Conservation (phyloP, 2,113 vertebrate species). For the human (Homo sapiens) region GRCh38 chr14:37562001-37562500, state of each 20-base stretch:
- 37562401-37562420: not conserved
- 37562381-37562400: not conserved
- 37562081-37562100: not conserved
- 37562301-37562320: constrained; percentile 15
- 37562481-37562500: constrained; percentile 34
- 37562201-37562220: not conserved
- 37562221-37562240: fast-evolving
- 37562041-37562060: constrained; percentile 38
- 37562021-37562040: not conserved
- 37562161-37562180: not conserved
- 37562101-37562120: constrained; percentile 24
- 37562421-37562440: constrained; percentile 43
- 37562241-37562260: not conserved
- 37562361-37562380: not conserved
- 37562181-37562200: not conserved
- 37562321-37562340: constrained; percentile 3
- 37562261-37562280: not conserved
- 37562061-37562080: not conserved
- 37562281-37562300: not conserved
- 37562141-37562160: not conserved
- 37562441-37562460: not conserved
- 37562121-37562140: not conserved
- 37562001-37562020: not conserved
- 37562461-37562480: constrained; percentile 48
- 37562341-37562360: not conserved